Base-by-base conservation (phyloP, 2,797 vertebrate genomes). In the Phyllotis vaccarum region DNA sequence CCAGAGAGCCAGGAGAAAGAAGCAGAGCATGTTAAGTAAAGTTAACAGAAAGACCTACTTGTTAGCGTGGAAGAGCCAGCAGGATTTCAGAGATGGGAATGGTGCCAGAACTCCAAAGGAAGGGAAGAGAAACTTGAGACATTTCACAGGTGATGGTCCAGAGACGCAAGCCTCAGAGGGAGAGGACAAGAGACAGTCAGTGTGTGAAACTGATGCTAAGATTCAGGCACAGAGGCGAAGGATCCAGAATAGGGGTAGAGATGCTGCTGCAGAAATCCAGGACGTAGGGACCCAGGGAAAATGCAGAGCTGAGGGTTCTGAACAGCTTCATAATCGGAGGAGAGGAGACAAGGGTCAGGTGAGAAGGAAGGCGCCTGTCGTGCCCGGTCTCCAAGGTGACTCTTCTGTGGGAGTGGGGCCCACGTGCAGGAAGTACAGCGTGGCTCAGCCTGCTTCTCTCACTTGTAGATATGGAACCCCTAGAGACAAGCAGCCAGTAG, bases 31-130 rank as follows among this genome's bases (percentile, higher is more conserved):
- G 22, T 12, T 93, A 43, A 76, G 89, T 11, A 40, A 91, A 83
- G 72, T 34, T 58, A 9, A 58, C 16, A 17, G 86, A 21, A 86
- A 78, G 22, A 60, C 21, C 37, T 62, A 12, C 34, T 22, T 49
- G 70, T n/a, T 52, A 54, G 90, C 54, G 66, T 31, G 87, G 83
- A 75, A 52, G 91, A 60, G 70, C 10, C 87, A 52, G 91, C 43
- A 37, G 58, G 74, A 66, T 24, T 34, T 0, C 21, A 34, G 85
- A 95, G 46, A n/a, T 11, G 37, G 94, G 82, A 75, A 78, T 68
- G 94, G 31, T 24, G 60, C 49, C 58, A 81, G 89, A 70, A 89
- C 27, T 86, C 76, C 96, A 90, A 81, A 2, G 22, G 89, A 34
- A 56, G 62, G n/a, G 40, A 37, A 90, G 62, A 95, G 58, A 82